Evolutionary conservation across 2,888 invertebrate species (phyloP), one percentile per base, ranked within the genome.

Genomic region (Harmothoe impar): DNA sequence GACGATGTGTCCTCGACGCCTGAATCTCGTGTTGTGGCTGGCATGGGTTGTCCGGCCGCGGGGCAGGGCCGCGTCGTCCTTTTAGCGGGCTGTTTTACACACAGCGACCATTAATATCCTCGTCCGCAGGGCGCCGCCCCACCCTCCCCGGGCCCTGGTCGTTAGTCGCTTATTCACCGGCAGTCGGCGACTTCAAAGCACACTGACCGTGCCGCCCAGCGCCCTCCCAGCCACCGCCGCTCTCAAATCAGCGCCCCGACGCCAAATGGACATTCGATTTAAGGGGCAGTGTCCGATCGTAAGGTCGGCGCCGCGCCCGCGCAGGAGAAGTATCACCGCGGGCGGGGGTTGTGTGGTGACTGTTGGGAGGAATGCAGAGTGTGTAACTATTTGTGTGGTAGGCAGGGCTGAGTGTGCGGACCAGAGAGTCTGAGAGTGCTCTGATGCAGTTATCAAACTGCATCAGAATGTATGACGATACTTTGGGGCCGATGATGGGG

Each of bases 221-320:
- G 52, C 29, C 86, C 31, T 35, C 25, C 84, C 31, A 17, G 25
- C 23, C 25, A 56, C 54, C 54, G 86, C 52, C 23, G 10, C 54
- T 56, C 86, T 86, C 25, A 86, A 86, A 86, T 86, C 86, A 86
- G 86, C 86, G 86, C 86, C 54, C 56, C 35, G 20, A 51, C 20
- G 33, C 86, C 52, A 86, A 86, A 86, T 86, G 86, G 86, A 54
- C 86, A 86, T 86, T 86, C 86, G 86, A 86, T 86, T 86, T 86
- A 54, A 56, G 56, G 54, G 54, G 29, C 25, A 10, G 56, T 52
- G 20, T 54, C n/a, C 56, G 15, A 15, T 86, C 86, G 20, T 29
- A 54, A 86, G 84, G 84, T 84, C 84, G 84, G 20, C n/a, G 35
- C 43, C 12, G 35, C n/a, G 35, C 31, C n/a, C 20, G 78, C 31